Percentiles rank a stretch among this genome's conserved stretches.
Conservation (phyloP, 2,888 invertebrate genomes). For the Thecocarcelia acutangulata region DNA sequence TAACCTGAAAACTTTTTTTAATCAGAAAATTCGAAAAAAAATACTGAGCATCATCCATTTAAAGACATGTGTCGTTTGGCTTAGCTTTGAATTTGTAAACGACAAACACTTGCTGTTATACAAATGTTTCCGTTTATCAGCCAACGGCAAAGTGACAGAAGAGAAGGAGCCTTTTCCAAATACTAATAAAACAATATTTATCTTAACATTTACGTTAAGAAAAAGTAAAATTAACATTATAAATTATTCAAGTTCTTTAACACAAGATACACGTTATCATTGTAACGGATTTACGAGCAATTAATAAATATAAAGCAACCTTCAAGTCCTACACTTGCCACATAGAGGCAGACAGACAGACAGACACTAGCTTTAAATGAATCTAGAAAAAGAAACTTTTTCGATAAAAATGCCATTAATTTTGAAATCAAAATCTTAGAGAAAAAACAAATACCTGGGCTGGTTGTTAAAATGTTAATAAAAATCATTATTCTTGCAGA, state of each 20-base stretch:
- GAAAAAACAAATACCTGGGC: conserved; percentile 26
- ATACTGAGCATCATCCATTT: background rate
- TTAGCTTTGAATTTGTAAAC: background rate
- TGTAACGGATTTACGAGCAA: conserved; percentile 65
- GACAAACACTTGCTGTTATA: no score
- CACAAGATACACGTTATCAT: conserved; percentile 61
- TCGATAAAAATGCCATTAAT: conserved; percentile 65
- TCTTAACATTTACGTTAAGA: conserved; percentile 25
- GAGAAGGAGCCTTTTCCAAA: conserved; percentile 29
- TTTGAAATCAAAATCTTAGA: conserved; percentile 41
- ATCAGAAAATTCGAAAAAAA: conserved; percentile 1
- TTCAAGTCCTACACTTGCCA: conserved; percentile 17
- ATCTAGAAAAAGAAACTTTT: conserved; percentile 44
- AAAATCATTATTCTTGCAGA: conserved; percentile 64
- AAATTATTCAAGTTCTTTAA: conserved; percentile 56
- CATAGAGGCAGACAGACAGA: no score
- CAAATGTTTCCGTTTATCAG: conserved; percentile 13
- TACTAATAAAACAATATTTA: conserved; percentile 54
- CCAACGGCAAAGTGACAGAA: background rate
- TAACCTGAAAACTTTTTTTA: conserved; percentile 27
- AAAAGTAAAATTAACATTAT: conserved; percentile 58
- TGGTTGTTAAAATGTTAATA: conserved; percentile 49
- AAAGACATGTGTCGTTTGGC: conserved; percentile 45
- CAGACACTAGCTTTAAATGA: conserved; percentile 27
- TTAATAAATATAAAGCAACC: conserved; percentile 59